Percentiles rank a stretch among this genome's conserved stretches.
Conservation (phyloP, 2,113 vertebrate species). For the Origma solitaria region DNA sequence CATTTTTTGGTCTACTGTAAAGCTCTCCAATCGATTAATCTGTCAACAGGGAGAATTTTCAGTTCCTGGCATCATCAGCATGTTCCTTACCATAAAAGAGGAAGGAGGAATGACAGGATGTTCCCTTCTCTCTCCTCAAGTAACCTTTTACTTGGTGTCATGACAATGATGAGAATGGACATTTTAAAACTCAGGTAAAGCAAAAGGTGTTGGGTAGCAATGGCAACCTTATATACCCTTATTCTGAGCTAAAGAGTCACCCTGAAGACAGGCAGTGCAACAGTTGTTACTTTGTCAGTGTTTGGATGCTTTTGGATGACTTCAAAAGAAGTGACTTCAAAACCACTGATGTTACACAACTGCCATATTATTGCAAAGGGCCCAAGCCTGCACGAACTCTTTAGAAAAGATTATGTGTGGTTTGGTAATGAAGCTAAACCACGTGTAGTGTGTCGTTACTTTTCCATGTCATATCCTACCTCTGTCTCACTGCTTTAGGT, state of each 20-base stretch:
- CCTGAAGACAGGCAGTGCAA: not conserved
- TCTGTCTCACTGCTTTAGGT: not conserved
- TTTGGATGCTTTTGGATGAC: not conserved
- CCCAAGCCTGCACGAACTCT: accelerated
- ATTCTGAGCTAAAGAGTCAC: not conserved
- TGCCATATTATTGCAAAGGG: not conserved
- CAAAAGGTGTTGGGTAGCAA: not conserved
- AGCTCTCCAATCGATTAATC: not conserved
- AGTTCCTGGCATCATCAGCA: not conserved
- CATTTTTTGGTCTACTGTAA: not conserved
- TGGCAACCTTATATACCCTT: not conserved
- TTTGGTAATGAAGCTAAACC: not conserved
- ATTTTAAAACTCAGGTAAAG: not conserved
- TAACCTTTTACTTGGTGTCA: not conserved
- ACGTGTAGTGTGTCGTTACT: not conserved
- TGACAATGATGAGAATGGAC: not conserved
- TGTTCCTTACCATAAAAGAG: not conserved
- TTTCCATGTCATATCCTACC: not conserved
- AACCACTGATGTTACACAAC: not conserved
- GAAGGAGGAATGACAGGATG: not conserved
- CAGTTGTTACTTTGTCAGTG: not conserved
- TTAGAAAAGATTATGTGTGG: not conserved
- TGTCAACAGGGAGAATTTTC: not conserved
- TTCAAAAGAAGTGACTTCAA: not conserved
- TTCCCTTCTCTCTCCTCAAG: not conserved